Evolutionary conservation across 2,888 invertebrate species (phyloP).

Genomic region (Watsonalla binaria): DNA sequence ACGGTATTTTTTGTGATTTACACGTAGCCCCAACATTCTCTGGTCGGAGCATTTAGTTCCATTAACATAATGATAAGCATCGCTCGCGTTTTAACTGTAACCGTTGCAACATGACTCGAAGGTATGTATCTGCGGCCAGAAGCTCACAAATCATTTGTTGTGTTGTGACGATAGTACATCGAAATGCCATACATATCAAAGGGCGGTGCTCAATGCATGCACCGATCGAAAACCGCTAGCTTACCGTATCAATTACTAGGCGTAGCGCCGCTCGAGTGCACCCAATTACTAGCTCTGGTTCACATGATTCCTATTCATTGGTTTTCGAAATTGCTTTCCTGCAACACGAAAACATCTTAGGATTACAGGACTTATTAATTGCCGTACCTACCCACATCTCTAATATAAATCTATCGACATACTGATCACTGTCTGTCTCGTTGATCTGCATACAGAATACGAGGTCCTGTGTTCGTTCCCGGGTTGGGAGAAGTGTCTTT

Average conservation of each 20-base stretch:
- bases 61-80: conserved; percentile 55
- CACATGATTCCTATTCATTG: conserved; percentile 68
- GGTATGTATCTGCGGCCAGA: conserved; percentile 31
- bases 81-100: conserved; percentile 55
- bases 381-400: not conserved
- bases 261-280: conserved; percentile 57
- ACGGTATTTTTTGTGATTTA: conserved; percentile 13
- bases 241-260: conserved; percentile 70
- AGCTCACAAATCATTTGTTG: conserved; percentile 36
- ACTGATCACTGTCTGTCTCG: no score
- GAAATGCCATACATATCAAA: conserved; percentile 40
- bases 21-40: conserved; percentile 18
- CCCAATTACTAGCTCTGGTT: conserved; percentile 71
- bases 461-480: no score
- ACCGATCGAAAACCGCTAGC: conserved; percentile 64
- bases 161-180: conserved; percentile 29
- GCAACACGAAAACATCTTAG: conserved; percentile 4
- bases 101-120: conserved; percentile 50
- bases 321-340: conserved; percentile 38
- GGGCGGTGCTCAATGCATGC: conserved; percentile 55
- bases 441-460: no score
- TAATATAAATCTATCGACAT: not conserved
- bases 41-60: conserved; percentile 43
- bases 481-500: no score
- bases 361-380: not conserved